These are phyloP conservation scores for Endomychus coccineus DNA, from an alignment of 2,888 invertebrate species.

Conservation along the genomic window DNA sequence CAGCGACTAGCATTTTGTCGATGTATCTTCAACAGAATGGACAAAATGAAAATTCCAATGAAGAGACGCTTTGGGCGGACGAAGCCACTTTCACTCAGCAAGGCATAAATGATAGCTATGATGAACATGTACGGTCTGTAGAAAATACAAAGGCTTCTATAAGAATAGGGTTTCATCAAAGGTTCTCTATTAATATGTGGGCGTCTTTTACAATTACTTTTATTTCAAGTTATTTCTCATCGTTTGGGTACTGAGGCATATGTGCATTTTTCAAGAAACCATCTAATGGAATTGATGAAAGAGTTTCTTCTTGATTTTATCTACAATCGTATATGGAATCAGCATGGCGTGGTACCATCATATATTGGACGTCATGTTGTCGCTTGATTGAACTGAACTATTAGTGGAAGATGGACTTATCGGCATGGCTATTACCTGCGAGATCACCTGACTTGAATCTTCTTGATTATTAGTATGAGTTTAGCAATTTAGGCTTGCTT, in stretches of 20 bases:
- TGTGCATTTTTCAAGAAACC: neutral
- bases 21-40: neutral
- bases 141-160: conserved; percentile 3
- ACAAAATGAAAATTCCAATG: conserved; percentile 5
- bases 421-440: no score
- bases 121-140: conserved; percentile 5
- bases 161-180: no score
- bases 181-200: neutral
- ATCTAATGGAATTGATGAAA: conserved; percentile 1
- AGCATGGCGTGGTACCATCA: neutral
- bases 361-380: neutral
- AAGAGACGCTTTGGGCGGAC: conserved; percentile 1
- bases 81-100: conserved; percentile 4
- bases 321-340: neutral
- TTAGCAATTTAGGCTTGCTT: no score
- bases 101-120: conserved; percentile 1
- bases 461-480: no score
- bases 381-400: neutral
- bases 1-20: neutral
- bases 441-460: no score
- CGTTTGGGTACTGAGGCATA: no score
- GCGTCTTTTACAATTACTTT: no score
- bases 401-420: neutral
- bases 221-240: no score
- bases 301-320: neutral